A percentile compares a stretch with the other conserved stretches of the same genome.
Conservation (phyloP, 1,140 invertebrate genomes). For the Grapholita molesta region DNA sequence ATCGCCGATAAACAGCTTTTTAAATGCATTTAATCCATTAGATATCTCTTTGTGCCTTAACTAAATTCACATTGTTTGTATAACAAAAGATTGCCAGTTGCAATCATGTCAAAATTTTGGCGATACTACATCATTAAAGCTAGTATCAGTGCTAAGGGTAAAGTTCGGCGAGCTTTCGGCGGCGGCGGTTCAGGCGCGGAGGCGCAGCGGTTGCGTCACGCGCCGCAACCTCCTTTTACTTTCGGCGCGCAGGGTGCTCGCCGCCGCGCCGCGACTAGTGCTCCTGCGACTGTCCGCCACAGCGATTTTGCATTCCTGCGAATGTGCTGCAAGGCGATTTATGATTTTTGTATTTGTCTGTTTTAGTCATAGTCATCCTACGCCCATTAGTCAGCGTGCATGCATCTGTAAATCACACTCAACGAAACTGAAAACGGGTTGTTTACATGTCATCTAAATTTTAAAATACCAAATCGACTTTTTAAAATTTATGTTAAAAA, state of each 20-base stretch:
- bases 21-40: neutral
- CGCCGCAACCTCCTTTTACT: conserved; percentile 11
- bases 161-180: neutral
- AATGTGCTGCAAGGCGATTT: conserved; percentile 8
- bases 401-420: too few species aligned
- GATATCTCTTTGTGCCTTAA: neutral
- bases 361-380: neutral
- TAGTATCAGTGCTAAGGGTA: too few species aligned
- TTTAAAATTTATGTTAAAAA: too few species aligned
- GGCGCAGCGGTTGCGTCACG: neutral
- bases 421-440: too few species aligned
- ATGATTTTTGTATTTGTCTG: neutral
- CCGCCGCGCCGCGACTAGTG: neutral
- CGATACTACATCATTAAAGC: neutral
- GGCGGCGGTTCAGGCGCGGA: neutral
- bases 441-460: too few species aligned
- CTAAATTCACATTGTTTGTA: neutral
- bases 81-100: neutral
- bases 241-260: neutral
- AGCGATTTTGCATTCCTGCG: conserved; percentile 11
- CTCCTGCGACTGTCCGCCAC: conserved; percentile 1
- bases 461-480: too few species aligned
- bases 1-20: neutral
- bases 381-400: too few species aligned
- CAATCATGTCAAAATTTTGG: neutral